Evolutionary conservation across 2,888 invertebrate species (phyloP).

Genomic region (Drosophila limbata): DNA sequence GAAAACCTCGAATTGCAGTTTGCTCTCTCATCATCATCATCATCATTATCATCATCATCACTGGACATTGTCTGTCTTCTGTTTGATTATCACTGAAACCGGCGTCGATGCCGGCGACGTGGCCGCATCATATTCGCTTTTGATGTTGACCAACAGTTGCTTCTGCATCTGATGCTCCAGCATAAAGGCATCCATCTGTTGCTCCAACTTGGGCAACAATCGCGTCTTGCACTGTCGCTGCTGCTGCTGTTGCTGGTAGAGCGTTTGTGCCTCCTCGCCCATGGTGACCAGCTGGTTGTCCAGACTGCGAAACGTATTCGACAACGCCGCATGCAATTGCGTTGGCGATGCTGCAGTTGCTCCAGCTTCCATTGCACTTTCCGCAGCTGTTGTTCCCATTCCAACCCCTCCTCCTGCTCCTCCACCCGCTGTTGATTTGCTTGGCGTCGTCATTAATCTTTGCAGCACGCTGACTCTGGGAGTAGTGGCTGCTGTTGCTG

Average conservation of each 20-base stretch:
- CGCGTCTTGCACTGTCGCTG: constrained; percentile 18
- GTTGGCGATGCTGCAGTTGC: constrained; percentile 23
- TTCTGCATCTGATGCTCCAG: constrained; percentile 83
- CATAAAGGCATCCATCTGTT: constrained; percentile 82
- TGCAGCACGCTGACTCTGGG: constrained; percentile 43
- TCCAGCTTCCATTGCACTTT: constrained; percentile 2
- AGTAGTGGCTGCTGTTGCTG: constrained; percentile 5
- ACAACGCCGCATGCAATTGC: constrained; percentile 75
- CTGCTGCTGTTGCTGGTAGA: constrained; percentile 68
- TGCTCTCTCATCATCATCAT: constrained; percentile 22
- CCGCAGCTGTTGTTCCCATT: background rate
- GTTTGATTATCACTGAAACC: constrained; percentile 58
- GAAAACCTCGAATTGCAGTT: constrained; percentile 27
- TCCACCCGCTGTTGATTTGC: constrained; percentile 16
- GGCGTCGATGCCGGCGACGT: constrained; percentile 28
- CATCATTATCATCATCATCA: constrained; percentile 16
- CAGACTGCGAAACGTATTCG: constrained; percentile 79
- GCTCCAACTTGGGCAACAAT: constrained; percentile 61
- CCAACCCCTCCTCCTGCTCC: background rate
- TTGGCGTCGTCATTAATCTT: constrained; percentile 38
- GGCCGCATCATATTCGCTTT: constrained; percentile 79
- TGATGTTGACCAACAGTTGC: constrained; percentile 82
- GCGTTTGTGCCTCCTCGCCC: constrained; percentile 73
- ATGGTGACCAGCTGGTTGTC: constrained; percentile 78
- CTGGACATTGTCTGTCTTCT: constrained; percentile 27